Conservation (phyloP, 53 echinoderm and acorn worm genomes). For the Arbacia lixula region DNA sequence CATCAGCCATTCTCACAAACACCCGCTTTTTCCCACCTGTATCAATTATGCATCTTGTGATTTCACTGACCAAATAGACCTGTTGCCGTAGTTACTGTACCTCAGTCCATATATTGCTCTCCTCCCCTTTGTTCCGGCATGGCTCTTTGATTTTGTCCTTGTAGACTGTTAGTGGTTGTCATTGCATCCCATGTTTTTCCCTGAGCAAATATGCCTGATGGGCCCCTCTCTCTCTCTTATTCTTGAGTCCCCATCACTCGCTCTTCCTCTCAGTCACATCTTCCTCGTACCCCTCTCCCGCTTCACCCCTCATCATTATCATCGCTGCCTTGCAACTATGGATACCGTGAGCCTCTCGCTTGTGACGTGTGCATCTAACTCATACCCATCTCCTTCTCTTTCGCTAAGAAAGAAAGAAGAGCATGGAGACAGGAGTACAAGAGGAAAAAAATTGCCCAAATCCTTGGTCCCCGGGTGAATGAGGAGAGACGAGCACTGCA, state of each 20-base stretch:
- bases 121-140: too few species aligned
- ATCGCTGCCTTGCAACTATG: constrained; percentile 21
- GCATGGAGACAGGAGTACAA: neutral
- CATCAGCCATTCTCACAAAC: too few species aligned
- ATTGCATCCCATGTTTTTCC: too few species aligned
- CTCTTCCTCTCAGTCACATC: neutral
- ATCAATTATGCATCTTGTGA: too few species aligned
- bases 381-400: neutral
- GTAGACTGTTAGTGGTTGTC: too few species aligned
- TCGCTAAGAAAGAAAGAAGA: neutral
- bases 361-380: neutral
- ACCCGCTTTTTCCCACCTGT: too few species aligned
- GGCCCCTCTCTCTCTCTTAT: neutral
- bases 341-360: neutral
- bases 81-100: too few species aligned
- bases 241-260: neutral
- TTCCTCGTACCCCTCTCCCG: neutral
- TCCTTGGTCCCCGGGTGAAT: constrained; percentile 13
- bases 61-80: too few species aligned
- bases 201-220: too few species aligned
- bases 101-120: too few species aligned
- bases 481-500: too few species aligned
- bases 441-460: neutral
- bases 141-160: too few species aligned
- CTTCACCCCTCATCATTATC: neutral